phyloP scores from a whole-genome alignment of 2,797 vertebrate genomes.

The Coregonus sp. region DNA sequence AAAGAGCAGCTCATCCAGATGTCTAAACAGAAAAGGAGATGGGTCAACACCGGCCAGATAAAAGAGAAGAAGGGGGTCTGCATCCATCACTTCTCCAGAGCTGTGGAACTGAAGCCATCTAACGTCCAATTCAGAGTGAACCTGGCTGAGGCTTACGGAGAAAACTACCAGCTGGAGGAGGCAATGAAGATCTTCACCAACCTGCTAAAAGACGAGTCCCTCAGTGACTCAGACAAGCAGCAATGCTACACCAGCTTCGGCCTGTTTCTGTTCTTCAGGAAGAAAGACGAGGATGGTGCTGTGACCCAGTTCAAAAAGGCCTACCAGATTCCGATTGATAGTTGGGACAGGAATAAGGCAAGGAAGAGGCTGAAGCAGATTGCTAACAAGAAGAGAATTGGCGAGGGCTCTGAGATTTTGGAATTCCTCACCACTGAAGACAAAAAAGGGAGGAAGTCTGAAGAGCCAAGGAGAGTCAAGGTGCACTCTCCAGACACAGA shows the following conservation, averaged over 20 bases:
- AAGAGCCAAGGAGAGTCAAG: not conserved
- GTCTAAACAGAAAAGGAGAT: not conserved
- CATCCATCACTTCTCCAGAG: constrained; percentile 37
- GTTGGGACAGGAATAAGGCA: constrained; percentile 31
- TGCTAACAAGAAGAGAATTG: constrained; percentile 12
- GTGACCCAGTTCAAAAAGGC: constrained; percentile 50
- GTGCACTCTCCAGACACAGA: not conserved
- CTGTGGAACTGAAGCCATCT: constrained; percentile 31
- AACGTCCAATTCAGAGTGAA: constrained; percentile 28
- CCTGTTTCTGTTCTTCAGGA: constrained; percentile 39
- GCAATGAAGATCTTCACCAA: constrained; percentile 39
- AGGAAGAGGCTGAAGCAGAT: constrained; percentile 46
- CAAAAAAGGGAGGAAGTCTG: not conserved
- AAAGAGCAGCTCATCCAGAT: constrained; percentile 29
- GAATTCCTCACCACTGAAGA: constrained; percentile 41
- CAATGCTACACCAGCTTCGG: constrained; percentile 35
- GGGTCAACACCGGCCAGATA: not conserved
- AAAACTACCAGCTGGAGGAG: constrained; percentile 22
- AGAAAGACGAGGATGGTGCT: constrained; percentile 7
- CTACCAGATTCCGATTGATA: constrained; percentile 44
- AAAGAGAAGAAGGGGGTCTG: constrained; percentile 5
- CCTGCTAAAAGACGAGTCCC: constrained; percentile 21
- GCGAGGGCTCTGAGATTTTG: constrained; percentile 32
- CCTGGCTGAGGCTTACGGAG: constrained; percentile 27
- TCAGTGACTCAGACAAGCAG: constrained; percentile 34